Conservation (phyloP, 2,797 vertebrate genomes). For the Halcyon badia region DNA sequence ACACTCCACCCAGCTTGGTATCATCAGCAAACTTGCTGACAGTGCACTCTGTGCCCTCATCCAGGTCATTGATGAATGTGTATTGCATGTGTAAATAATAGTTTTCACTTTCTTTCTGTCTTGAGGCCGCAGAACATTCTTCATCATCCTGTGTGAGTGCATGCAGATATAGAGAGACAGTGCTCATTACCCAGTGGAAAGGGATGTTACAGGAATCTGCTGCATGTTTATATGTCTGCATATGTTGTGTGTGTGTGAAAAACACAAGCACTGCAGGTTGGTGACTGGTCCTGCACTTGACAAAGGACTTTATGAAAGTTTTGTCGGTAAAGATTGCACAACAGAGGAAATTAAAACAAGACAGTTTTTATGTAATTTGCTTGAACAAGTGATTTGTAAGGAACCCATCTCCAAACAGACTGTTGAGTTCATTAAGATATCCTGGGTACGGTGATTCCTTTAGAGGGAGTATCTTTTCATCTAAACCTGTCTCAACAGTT, state of each 20-base stretch:
- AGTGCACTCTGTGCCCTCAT: too few species aligned
- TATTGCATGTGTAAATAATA: background rate
- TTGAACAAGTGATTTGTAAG: background rate
- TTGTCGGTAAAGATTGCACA: background rate
- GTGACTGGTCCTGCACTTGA: background rate
- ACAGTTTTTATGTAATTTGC: background rate
- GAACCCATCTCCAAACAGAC: background rate
- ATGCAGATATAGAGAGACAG: background rate
- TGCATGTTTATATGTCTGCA: background rate
- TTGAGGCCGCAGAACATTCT: background rate
- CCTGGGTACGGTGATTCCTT: background rate
- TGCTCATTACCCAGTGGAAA: background rate
- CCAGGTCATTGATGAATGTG: too few species aligned
- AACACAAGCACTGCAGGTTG: background rate
- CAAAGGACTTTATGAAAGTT: background rate
- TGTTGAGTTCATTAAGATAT: background rate
- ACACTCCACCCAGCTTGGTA: too few species aligned
- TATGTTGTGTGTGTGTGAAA: background rate
- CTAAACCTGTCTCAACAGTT: background rate
- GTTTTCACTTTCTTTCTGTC: background rate
- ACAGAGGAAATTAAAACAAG: background rate
- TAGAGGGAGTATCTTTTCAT: background rate
- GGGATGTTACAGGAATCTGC: background rate
- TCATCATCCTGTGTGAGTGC: background rate
- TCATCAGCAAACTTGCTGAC: too few species aligned